Evolutionary conservation across 2,888 invertebrate species (phyloP).

Genomic region (Nipponacmea schrenckii): DNA sequence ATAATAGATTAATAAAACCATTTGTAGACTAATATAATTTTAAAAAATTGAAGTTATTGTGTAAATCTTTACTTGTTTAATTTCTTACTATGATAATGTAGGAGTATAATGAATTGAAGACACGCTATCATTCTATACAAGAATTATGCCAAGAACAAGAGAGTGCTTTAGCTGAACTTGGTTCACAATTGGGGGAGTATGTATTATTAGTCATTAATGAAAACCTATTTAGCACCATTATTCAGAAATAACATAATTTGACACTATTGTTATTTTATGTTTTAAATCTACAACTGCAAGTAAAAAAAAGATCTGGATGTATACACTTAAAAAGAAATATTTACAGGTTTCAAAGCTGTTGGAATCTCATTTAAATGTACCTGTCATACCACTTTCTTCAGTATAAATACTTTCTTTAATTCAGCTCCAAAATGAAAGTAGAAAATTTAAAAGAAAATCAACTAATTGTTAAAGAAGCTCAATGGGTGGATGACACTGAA

Average conservation of each 20-base stretch:
- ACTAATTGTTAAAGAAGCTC: slow-evolving; percentile 62
- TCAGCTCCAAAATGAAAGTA: slow-evolving; percentile 84
- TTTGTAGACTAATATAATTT: too few relatives aligned
- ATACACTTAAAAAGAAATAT: too few relatives aligned
- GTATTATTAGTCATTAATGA: slow-evolving; percentile 31
- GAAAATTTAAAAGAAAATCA: slow-evolving; percentile 76
- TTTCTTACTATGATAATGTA: slow-evolving; percentile 60
- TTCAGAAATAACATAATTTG: too few relatives aligned
- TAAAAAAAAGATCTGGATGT: too few relatives aligned
- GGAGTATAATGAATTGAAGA: slow-evolving; percentile 84
- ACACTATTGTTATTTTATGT: too few relatives aligned
- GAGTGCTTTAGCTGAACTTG: slow-evolving; percentile 92
- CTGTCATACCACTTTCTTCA: too few relatives aligned
- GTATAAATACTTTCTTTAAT: not conserved
- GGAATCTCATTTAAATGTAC: too few relatives aligned
- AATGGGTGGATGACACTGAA: slow-evolving; percentile 77
- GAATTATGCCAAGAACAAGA: slow-evolving; percentile 90
- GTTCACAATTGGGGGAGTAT: slow-evolving; percentile 84
- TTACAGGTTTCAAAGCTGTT: too few relatives aligned
- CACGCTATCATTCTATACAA: slow-evolving; percentile 81
- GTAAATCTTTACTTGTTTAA: not conserved
- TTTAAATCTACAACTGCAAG: too few relatives aligned
- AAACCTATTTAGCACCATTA: too few relatives aligned
- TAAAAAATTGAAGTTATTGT: too few relatives aligned
- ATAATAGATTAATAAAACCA: too few relatives aligned